Conservation (phyloP, 2,797 vertebrate species). For the Parotocinclus haroldoi region DNA sequence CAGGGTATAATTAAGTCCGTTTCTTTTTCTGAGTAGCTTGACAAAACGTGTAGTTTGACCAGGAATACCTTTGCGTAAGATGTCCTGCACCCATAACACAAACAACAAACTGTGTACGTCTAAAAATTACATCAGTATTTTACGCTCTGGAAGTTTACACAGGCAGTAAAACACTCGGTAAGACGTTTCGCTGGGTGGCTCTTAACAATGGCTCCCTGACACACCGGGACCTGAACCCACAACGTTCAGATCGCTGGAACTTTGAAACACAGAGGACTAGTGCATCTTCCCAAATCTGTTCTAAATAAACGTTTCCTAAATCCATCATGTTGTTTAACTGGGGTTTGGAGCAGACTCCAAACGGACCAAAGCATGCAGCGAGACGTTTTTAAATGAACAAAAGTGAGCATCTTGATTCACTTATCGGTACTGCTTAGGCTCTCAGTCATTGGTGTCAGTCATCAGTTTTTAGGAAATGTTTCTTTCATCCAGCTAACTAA, state of each 20-base stretch:
- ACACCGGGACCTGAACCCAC: constrained; percentile 8
- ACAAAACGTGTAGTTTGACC: too few relatives aligned
- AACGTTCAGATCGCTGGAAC: constrained; percentile 14
- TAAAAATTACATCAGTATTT: too few relatives aligned
- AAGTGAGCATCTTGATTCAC: constrained; percentile 20
- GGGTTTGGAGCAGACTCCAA: constrained; percentile 28
- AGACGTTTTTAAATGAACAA: constrained; percentile 3
- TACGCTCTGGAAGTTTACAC: too few relatives aligned
- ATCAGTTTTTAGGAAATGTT: constrained; percentile 1
- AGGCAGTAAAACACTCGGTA: too few relatives aligned
- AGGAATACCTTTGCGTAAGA: too few relatives aligned
- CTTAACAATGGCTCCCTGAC: too few relatives aligned
- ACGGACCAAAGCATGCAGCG: neutral
- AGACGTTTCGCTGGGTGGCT: too few relatives aligned
- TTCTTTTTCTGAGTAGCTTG: too few relatives aligned
- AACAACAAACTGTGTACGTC: too few relatives aligned
- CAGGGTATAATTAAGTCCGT: too few relatives aligned
- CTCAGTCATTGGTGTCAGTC: constrained; percentile 13
- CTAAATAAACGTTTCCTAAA: constrained; percentile 21
- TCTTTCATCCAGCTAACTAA: constrained; percentile 5
- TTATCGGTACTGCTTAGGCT: constrained; percentile 11
- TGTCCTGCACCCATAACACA: too few relatives aligned
- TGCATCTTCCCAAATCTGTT: neutral
- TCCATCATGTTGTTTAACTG: constrained; percentile 16
- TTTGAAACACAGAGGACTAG: neutral